Evolutionary conservation across 2,888 invertebrate species (phyloP).

Genomic region (Papilio demoleus): DNA sequence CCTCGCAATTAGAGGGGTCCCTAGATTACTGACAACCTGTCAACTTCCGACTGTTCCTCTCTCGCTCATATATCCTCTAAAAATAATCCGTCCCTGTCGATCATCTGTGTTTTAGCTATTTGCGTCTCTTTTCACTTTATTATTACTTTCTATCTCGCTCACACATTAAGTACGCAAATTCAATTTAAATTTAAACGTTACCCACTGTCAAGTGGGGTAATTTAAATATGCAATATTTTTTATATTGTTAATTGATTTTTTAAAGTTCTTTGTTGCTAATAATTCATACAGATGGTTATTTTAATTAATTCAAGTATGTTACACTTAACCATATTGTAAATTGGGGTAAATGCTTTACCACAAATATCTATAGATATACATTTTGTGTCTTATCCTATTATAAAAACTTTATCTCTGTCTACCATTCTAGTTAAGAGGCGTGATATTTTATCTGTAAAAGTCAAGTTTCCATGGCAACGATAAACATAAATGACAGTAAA

Average conservation of each 20-base stretch:
- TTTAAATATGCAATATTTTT: too few relatives aligned
- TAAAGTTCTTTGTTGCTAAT: too few relatives aligned
- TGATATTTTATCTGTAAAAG: conserved; percentile 22
- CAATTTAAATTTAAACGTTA: conserved; percentile 3
- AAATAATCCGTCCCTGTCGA: neutral
- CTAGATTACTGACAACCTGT: conserved; percentile 22
- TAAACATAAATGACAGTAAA: conserved; percentile 34
- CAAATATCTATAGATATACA: too few relatives aligned
- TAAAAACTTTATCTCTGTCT: neutral
- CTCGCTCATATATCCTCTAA: conserved; percentile 17
- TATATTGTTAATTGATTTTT: too few relatives aligned
- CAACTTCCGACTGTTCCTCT: conserved; percentile 29
- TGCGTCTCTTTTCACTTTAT: neutral
- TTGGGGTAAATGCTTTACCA: too few relatives aligned
- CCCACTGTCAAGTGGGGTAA: neutral
- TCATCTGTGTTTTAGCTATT: neutral
- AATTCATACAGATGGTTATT: too few relatives aligned
- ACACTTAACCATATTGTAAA: too few relatives aligned
- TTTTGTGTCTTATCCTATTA: too few relatives aligned
- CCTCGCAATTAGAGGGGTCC: conserved; percentile 40
- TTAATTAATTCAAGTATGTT: too few relatives aligned
- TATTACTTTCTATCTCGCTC: neutral
- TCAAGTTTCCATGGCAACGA: conserved; percentile 49
- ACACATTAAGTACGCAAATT: conserved; percentile 12
- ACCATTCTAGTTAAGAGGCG: neutral